Evolutionary conservation across 2,797 vertebrate genomes (phyloP), one percentile per base, ranked within the genome.

Genomic region (Neosilurus hyrtlii): DNA sequence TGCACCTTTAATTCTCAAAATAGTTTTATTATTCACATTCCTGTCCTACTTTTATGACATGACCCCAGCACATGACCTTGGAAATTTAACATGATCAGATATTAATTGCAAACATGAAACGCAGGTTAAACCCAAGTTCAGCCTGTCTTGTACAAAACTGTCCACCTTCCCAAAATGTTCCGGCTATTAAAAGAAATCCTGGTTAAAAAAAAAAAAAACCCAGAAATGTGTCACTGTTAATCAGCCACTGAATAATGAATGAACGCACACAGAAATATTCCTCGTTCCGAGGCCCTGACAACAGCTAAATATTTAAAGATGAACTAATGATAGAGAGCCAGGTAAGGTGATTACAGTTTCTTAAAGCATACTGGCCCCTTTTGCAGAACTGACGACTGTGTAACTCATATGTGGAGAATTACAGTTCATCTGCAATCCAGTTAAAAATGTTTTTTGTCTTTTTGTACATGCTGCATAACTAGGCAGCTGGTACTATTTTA

Each of bases 281-380:
- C 26, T 65, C 65, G 9, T 81, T 59, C 24, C 51, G 51, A 20
- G 71, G 43, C 62, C 84, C 9, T 43, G 37, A 74, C 24, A 57
- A 72, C 73, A 20, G 66, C 66, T 85, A 77, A 81, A 81, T 85
- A 68, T 82, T 82, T 85, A 57, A 85, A 85, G 67, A 63, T 75
- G 37, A 59, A 16, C 63, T 85, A 77, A 72, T 72, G 15, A 66
- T 51, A 65, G 43, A 59, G 66, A 65, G 43, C 22, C 75, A 83
- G 59, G 56, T 16, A 59, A 63, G 75, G 12, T 14, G 10, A 20
- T 37, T 37, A 68, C 30, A 43, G 73, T 67, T 16, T 30, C 5
- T 71, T 14, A 9, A 61, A 43, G 12, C 35, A n/a, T 9, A 43
- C 61, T 54, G 61, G 20, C 20, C 11, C 11, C 12, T n/a, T 6